Evolutionary conservation across 2,888 invertebrate genomes (phyloP).

Genomic region (Scaptomyza tumidula): DNA sequence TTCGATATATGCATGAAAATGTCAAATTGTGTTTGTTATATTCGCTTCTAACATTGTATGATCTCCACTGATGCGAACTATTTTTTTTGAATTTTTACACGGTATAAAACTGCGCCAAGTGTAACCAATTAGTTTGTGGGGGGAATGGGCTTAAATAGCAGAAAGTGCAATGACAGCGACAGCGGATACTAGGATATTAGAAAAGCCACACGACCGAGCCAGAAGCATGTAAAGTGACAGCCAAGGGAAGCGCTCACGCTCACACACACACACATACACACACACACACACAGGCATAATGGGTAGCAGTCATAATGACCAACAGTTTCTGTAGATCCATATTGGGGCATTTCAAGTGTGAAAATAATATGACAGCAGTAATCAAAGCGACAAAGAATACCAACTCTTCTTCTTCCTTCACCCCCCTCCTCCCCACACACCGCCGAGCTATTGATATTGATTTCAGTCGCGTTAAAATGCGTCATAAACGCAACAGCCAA

Average conservation of each 20-base stretch:
- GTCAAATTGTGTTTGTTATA: too few species aligned
- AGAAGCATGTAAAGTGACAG: conserved; percentile 68
- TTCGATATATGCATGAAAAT: too few species aligned
- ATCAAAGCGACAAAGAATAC: conserved; percentile 57
- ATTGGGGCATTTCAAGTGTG: conserved; percentile 69
- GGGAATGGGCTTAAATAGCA: conserved; percentile 7
- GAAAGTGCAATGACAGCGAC: conserved; percentile 35
- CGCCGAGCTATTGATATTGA: conserved; percentile 54
- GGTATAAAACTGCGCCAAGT: conserved; percentile 22
- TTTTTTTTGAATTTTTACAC: background rate
- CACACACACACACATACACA: background rate
- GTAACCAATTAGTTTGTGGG: conserved; percentile 7
- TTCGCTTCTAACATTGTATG: too few species aligned
- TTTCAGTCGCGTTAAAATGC: conserved; percentile 54
- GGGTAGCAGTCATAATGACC: conserved; percentile 67
- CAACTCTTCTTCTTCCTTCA: background rate
- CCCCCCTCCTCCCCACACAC: background rate
- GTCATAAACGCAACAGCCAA: conserved; percentile 46
- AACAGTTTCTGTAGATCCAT: conserved; percentile 52
- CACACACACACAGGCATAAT: conserved; percentile 26
- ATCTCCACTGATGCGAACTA: too few species aligned
- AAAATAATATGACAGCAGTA: conserved; percentile 77
- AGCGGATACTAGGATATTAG: conserved; percentile 59
- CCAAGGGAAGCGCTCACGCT: conserved; percentile 48
- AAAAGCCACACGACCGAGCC: conserved; percentile 49